These are phyloP conservation scores for Eulithis testata DNA, from an alignment of 2,888 invertebrate genomes.

Conservation along the genomic window DNA sequence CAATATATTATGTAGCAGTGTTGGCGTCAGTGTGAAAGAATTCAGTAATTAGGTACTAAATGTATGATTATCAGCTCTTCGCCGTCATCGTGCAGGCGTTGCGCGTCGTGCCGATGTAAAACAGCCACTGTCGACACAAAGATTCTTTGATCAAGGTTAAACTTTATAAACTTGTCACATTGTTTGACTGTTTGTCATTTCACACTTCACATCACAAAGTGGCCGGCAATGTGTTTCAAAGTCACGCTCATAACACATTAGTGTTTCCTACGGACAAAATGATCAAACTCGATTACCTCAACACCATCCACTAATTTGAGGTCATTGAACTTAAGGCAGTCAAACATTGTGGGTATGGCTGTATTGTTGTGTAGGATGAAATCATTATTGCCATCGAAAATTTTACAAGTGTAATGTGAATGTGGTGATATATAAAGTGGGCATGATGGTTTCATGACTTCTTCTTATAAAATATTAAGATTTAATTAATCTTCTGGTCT, in stretches of 20 bases:
- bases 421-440: too few relatives aligned
- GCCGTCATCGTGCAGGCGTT: too few relatives aligned
- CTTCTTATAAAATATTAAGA: too few relatives aligned
- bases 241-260: constrained; percentile 51
- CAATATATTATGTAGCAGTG: too few relatives aligned
- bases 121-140: constrained; percentile 2
- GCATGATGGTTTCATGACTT: too few relatives aligned
- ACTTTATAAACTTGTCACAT: constrained; percentile 19
- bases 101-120: too few relatives aligned
- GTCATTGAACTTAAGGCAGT: constrained; percentile 26
- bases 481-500: too few relatives aligned
- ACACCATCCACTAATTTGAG: constrained; percentile 29
- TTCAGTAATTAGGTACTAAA: too few relatives aligned
- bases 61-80: too few relatives aligned
- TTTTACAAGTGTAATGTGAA: too few relatives aligned
- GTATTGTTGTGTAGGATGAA: constrained; percentile 10
- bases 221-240: constrained; percentile 28
- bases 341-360: not conserved
- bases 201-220: constrained; percentile 33
- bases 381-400: too few relatives aligned
- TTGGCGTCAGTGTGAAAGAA: too few relatives aligned
- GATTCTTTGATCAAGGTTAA: constrained; percentile 25
- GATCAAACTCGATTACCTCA: constrained; percentile 34
- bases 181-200: constrained; percentile 30
- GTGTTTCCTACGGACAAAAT: constrained; percentile 43